A percentile compares a stretch with the other conserved stretches of the same genome.
phyloP scores from a whole-genome alignment of 2,113 vertebrate genomes.

The Rhinoderma darwinii region DNA sequence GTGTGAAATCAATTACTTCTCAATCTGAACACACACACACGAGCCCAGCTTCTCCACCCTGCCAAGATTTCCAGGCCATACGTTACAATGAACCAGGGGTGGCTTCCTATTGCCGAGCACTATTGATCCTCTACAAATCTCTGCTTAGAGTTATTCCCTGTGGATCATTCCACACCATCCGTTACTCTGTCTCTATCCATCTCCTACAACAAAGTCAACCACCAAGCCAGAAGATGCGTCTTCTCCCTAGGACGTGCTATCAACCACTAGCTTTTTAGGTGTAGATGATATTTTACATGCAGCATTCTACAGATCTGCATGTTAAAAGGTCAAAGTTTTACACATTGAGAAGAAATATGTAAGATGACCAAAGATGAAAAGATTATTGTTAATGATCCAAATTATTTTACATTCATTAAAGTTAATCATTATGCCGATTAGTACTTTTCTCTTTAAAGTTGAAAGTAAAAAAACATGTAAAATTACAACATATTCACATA shows the following conservation, averaged over 20 bases:
- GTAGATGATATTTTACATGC: background rate
- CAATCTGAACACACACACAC: conserved; percentile 42
- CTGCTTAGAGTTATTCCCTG: conserved; percentile 41
- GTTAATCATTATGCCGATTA: no score
- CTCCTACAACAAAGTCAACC: background rate
- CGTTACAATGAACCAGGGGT: conserved; percentile 45
- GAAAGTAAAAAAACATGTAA: no score
- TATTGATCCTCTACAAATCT: conserved; percentile 38
- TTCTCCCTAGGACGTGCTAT: background rate
- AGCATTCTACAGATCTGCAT: no score
- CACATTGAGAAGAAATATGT: no score
- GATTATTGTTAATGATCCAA: no score
- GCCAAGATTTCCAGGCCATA: conserved; percentile 44
- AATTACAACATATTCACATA: no score
- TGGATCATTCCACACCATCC: background rate
- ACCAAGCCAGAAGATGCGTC: background rate
- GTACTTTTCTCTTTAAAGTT: no score
- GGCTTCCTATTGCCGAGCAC: conserved; percentile 31
- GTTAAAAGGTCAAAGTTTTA: no score
- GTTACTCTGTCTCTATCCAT: conserved; percentile 20
- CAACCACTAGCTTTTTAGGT: background rate
- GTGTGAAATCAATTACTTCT: conserved; percentile 59
- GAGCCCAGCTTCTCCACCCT: conserved; percentile 14
- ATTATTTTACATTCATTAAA: no score
- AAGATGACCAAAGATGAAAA: no score